Conservation (phyloP, 2,888 invertebrate species). For the Eurois occulta region DNA sequence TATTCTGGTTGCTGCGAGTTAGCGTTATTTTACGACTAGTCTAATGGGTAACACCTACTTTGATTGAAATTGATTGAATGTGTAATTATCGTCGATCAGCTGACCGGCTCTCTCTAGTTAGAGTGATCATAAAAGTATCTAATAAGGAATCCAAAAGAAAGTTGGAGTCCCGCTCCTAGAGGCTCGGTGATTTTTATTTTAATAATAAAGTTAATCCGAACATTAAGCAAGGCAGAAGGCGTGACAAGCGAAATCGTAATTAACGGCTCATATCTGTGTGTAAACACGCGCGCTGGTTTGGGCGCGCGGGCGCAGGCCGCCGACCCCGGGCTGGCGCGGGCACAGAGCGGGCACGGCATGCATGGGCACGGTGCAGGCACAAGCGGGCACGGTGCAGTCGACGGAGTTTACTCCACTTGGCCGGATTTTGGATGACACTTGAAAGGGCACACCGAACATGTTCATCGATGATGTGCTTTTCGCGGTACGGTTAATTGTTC, state of each 20-base stretch:
- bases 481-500: conserved; percentile 33
- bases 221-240: conserved; percentile 87
- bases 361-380: not conserved
- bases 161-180: conserved; percentile 58
- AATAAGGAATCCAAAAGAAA: conserved; percentile 66
- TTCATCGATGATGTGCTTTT: conserved; percentile 45
- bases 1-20: conserved; percentile 28
- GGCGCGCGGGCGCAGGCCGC: conserved; percentile 72
- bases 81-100: conserved; percentile 33
- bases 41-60: conserved; percentile 31
- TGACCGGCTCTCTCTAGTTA: conserved; percentile 30
- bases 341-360: conserved; percentile 37
- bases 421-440: conserved; percentile 57
- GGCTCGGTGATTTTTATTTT: conserved; percentile 73
- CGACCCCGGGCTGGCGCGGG: conserved; percentile 70
- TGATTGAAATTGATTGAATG: conserved; percentile 35
- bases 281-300: conserved; percentile 58
- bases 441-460: conserved; percentile 52
- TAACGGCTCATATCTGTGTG: conserved; percentile 78
- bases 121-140: conserved; percentile 27
- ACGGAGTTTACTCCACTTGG: conserved; percentile 65
- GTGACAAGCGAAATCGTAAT: conserved; percentile 89
- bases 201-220: conserved; percentile 82
- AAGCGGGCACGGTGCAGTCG: conserved; percentile 7
- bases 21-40: conserved; percentile 27